Evolutionary conservation across 2,797 vertebrate species (phyloP).

Genomic region (Neoniphon sammara): DNA sequence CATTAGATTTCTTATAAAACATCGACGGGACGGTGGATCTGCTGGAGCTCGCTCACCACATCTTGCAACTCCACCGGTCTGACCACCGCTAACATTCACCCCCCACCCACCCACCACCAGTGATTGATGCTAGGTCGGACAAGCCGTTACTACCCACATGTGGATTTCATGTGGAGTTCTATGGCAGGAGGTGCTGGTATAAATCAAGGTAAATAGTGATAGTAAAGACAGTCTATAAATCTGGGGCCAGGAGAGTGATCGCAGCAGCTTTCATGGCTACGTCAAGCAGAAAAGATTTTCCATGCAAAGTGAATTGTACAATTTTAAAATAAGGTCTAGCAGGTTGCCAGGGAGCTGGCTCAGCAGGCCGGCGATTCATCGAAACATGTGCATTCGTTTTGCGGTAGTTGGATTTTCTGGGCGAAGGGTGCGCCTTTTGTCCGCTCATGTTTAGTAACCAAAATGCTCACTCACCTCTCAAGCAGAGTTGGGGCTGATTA

Average conservation of each 20-base stretch:
- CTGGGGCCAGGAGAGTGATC: constrained; percentile 34
- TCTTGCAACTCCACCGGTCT: constrained; percentile 39
- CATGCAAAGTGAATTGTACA: constrained; percentile 6
- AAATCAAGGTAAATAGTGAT: constrained; percentile 64
- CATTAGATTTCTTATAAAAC: constrained; percentile 40
- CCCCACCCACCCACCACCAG: no score
- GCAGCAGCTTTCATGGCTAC: constrained; percentile 28
- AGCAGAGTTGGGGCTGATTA: no score
- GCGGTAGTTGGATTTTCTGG: background rate
- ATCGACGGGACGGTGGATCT: constrained; percentile 36
- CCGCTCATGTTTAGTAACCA: no score
- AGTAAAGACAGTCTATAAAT: constrained; percentile 64
- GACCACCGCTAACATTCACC: constrained; percentile 16
- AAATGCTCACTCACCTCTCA: no score
- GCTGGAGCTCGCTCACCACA: constrained; percentile 4
- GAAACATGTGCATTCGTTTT: background rate
- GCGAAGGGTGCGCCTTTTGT: background rate
- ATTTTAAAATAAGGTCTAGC: constrained; percentile 2
- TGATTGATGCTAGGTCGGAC: constrained; percentile 52
- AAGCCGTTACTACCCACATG: constrained; percentile 52
- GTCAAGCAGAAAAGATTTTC: constrained; percentile 32
- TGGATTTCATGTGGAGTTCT: constrained; percentile 61
- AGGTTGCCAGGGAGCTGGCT: background rate
- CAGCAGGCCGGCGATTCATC: background rate
- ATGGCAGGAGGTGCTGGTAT: constrained; percentile 47